Conservation (phyloP, 1,140 invertebrate species). For the Reticulitermes speratus region DNA sequence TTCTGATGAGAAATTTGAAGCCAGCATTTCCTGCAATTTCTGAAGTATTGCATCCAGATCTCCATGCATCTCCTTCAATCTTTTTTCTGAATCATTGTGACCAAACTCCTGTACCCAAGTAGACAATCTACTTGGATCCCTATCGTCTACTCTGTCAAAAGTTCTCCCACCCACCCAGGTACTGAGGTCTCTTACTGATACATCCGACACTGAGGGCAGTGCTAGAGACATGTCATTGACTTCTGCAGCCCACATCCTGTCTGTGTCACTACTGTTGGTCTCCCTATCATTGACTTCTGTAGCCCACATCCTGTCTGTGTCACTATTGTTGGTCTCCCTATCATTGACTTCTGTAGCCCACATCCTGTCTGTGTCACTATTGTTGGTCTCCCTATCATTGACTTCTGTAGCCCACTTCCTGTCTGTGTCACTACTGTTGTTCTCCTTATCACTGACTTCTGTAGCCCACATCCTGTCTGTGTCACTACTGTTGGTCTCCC, state of each 20-base stretch:
- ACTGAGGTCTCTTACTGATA: constrained; percentile 57
- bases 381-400: not conserved
- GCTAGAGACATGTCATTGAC: constrained; percentile 38
- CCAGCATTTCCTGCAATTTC: constrained; percentile 58
- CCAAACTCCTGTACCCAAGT: constrained; percentile 40
- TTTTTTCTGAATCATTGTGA: constrained; percentile 44
- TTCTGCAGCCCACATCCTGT: not conserved
- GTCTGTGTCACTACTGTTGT: too few species aligned
- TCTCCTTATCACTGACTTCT: constrained; percentile 39
- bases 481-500: not conserved
- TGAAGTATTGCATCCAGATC: constrained; percentile 59
- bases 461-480: not conserved
- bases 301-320: too few species aligned
- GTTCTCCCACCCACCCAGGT: constrained; percentile 50
- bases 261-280: not conserved
- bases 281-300: not conserved
- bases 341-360: too few species aligned
- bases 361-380: too few species aligned
- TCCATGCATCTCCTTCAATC: constrained; percentile 54
- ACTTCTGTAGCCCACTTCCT: too few species aligned
- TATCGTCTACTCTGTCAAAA: constrained; percentile 40
- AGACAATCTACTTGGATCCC: not conserved
- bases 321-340: too few species aligned
- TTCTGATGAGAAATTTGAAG: constrained; percentile 58
- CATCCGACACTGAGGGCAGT: constrained; percentile 38